A percentile compares a stretch with the other conserved stretches of the same genome.
phyloP scores from a whole-genome alignment of 2,797 vertebrate genomes.

The Rhinogobio ventralis region DNA sequence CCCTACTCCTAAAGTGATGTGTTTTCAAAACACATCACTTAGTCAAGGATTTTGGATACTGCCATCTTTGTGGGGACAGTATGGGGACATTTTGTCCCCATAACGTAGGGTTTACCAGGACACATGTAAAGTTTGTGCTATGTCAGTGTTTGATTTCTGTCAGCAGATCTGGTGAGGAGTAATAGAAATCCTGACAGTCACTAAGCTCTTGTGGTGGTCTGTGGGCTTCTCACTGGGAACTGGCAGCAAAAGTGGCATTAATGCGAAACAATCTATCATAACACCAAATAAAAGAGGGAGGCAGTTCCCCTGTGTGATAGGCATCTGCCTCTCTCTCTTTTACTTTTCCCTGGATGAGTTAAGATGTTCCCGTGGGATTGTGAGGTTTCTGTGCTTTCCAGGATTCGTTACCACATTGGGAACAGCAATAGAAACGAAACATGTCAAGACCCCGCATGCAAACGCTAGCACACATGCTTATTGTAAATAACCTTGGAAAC shows the following conservation, averaged over 20 bases:
- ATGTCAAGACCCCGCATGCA: constrained; percentile 59
- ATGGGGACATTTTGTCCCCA: too few species aligned
- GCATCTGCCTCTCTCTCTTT: constrained; percentile 52
- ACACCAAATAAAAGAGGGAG: constrained; percentile 10
- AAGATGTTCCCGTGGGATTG: constrained; percentile 84
- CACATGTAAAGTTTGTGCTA: not conserved
- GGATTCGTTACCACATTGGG: constrained; percentile 76
- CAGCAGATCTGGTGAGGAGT: constrained; percentile 10
- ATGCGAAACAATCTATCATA: constrained; percentile 51
- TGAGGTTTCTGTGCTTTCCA: constrained; percentile 77
- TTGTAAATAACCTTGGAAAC: constrained; percentile 56
- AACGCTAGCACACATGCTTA: constrained; percentile 36
- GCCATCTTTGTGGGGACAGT: too few species aligned
- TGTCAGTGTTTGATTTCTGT: constrained; percentile 11
- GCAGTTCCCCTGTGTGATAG: constrained; percentile 37
- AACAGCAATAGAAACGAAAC: constrained; percentile 70
- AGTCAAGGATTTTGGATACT: too few species aligned
- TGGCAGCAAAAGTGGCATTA: constrained; percentile 50
- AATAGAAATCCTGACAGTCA: not conserved
- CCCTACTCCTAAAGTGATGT: too few species aligned
- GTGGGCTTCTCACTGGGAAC: constrained; percentile 58
- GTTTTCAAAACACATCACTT: too few species aligned
- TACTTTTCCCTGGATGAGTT: constrained; percentile 72
- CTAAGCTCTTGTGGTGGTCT: constrained; percentile 49
- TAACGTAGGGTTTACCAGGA: not conserved